Base-by-base conservation (phyloP, 2,797 vertebrate genomes). In the Somateria mollissima region DNA sequence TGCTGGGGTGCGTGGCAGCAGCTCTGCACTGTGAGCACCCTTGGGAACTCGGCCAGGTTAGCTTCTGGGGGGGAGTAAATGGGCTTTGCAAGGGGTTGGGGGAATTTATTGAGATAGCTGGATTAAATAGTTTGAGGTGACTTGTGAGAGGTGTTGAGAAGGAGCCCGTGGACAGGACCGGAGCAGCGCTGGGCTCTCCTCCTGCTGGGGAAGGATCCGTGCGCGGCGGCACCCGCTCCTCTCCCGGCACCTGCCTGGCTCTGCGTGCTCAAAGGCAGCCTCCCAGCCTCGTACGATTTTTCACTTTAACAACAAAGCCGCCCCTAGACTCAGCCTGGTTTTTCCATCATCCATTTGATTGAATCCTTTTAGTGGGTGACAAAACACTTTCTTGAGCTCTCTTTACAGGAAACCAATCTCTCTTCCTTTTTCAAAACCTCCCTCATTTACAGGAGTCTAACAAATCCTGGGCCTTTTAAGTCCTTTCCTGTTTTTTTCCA, bases 381-480 rank as follows among this genome's bases (percentile, higher is more conserved):
- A 96, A 94, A 97, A 90, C 91, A 84, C 73, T 92, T 95, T 81
- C 85, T 56, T 75, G 53, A 81, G 89, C 84, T 93, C 61, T 41
- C 73, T 91, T 95, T 89, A 84, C 14, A 32, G 66, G 43, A 94
- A 91, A 84, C 89, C 80, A 70, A 91, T 64, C 94, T 87, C 84
- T 84, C 7, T 36, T 86, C 8, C 27, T 74, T 80, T 69, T 41
- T 24, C 28, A 32, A 81, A 77, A 39, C 76, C 34, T 41, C 41
- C 45, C 74, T 92, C 25, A 89, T 94, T 95, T 96, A 84, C 47
- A 45, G 60, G 5, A 82, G 5, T 27, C 65, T 62, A 89, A 93
- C 73, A 91, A 86, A 84, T 77, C 81, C 49, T 2, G 8, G 11
- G 7, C 30, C 13, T 87, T 94, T 28, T 32, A 86, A 83, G 32